Conservation (phyloP, 2,113 vertebrate genomes). For the Carollia perspicillata region DNA sequence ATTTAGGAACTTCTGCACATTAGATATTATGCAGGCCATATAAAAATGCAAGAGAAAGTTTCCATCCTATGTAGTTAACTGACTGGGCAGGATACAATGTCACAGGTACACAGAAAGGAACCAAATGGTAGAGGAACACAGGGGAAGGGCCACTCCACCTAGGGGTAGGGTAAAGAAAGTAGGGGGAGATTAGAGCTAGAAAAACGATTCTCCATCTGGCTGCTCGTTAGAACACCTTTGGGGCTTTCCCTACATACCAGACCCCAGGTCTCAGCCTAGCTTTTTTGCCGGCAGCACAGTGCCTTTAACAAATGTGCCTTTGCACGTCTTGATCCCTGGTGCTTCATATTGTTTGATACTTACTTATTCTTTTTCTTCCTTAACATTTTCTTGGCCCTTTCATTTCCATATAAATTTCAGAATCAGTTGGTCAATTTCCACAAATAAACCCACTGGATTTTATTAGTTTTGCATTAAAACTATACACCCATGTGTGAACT, state of each 20-base stretch:
- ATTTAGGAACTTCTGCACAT: background rate
- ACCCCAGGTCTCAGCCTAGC: background rate
- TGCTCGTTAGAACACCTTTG: background rate
- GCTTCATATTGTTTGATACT: background rate
- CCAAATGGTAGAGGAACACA: background rate
- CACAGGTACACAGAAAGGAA: background rate
- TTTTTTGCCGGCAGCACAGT: accelerated
- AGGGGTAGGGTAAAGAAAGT: background rate
- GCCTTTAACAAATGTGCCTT: background rate
- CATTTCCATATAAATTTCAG: background rate
- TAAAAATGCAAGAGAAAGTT: background rate
- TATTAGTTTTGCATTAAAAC: background rate
- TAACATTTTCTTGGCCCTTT: background rate
- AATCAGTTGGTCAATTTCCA: background rate
- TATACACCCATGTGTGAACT: background rate
- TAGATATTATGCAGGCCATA: background rate
- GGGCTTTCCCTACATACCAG: background rate
- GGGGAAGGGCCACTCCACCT: background rate
- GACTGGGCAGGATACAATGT: background rate
- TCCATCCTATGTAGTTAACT: background rate
- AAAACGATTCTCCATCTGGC: background rate
- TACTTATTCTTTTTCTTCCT: background rate
- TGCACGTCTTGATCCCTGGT: background rate
- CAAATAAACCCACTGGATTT: background rate
- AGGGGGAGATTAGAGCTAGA: background rate